Percentiles rank a stretch among this genome's conserved stretches.
These are phyloP conservation scores for Ambastaia sidthimunki DNA, from an alignment of 2,797 vertebrate genomes.

Conservation along the genomic window DNA sequence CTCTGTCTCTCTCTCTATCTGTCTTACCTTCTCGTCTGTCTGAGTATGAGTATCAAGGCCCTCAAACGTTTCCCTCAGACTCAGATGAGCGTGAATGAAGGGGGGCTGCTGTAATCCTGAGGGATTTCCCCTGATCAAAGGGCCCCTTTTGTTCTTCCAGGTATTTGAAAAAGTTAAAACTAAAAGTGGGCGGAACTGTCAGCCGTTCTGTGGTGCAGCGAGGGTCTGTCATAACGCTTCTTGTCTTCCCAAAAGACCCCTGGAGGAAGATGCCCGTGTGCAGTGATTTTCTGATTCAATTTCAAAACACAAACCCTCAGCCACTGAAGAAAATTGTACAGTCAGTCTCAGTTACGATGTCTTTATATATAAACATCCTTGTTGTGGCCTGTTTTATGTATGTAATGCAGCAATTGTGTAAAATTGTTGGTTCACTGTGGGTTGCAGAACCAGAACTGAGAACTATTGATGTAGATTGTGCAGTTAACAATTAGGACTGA, in stretches of 20 bases:
- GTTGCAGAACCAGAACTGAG: neutral
- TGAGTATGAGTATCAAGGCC: slow-evolving; percentile 35
- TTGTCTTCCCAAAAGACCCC: slow-evolving; percentile 17
- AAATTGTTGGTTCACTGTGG: too few species aligned
- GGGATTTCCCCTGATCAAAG: slow-evolving; percentile 66
- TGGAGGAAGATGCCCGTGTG: slow-evolving; percentile 11
- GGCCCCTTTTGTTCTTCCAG: slow-evolving; percentile 65
- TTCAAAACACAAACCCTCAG: slow-evolving; percentile 22
- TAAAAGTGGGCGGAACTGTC: slow-evolving; percentile 61
- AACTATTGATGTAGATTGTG: neutral
- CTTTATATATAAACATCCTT: neutral
- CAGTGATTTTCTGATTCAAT: neutral
- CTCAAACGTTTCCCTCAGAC: slow-evolving; percentile 30
- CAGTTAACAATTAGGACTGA: neutral
- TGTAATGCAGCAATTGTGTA: neutral
- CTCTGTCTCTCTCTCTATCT: neutral
- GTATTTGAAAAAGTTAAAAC: slow-evolving; percentile 63
- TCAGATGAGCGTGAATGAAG: slow-evolving; percentile 19
- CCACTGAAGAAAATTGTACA: neutral
- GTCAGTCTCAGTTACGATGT: neutral
- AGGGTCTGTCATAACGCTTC: slow-evolving; percentile 23
- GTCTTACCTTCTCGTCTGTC: neutral
- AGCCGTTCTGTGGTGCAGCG: slow-evolving; percentile 34
- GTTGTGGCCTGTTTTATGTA: neutral
- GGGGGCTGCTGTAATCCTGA: slow-evolving; percentile 52